Conservation (phyloP, 1,140 invertebrate genomes). For the Bombyx mori region DNA sequence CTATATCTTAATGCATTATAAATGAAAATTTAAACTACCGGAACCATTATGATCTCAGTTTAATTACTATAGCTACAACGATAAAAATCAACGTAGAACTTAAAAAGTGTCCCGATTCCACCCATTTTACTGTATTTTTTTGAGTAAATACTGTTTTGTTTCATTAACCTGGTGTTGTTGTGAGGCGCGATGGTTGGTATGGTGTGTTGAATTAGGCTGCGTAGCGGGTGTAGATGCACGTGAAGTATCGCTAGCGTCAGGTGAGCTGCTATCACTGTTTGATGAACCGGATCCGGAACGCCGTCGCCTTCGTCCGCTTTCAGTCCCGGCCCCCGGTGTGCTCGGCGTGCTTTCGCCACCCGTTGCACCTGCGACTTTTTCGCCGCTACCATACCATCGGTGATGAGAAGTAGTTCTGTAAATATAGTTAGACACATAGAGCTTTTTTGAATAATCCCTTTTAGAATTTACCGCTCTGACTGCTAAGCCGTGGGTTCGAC, state of each 20-base stretch:
- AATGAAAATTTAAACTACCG: no score
- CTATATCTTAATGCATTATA: no score
- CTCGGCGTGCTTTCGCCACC: slow-evolving; percentile 57
- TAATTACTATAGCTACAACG: no score
- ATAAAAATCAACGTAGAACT: no score
- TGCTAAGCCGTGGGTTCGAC: no score
- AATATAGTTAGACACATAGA: no score
- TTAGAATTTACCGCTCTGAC: no score
- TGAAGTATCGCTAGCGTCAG: slow-evolving; percentile 56
- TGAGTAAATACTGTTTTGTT: no score
- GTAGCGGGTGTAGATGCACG: slow-evolving; percentile 51
- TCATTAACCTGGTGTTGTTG: slow-evolving; percentile 26
- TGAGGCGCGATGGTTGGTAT: slow-evolving; percentile 39
- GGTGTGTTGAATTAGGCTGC: slow-evolving; percentile 36
- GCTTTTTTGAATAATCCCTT: no score
- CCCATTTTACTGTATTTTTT: no score
- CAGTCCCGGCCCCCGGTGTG: slow-evolving; percentile 48
- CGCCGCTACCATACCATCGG: slow-evolving; percentile 48
- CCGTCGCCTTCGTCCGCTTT: slow-evolving; percentile 38
- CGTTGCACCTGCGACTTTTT: slow-evolving; percentile 25
- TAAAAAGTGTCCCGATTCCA: no score
- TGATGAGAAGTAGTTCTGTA: slow-evolving; percentile 38
- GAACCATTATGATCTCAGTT: no score
- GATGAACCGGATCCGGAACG: slow-evolving; percentile 52
- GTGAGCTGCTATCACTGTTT: slow-evolving; percentile 51